Evolutionary conservation across 2,888 invertebrate genomes (phyloP).

Genomic region (Drosophila emarginata): DNA sequence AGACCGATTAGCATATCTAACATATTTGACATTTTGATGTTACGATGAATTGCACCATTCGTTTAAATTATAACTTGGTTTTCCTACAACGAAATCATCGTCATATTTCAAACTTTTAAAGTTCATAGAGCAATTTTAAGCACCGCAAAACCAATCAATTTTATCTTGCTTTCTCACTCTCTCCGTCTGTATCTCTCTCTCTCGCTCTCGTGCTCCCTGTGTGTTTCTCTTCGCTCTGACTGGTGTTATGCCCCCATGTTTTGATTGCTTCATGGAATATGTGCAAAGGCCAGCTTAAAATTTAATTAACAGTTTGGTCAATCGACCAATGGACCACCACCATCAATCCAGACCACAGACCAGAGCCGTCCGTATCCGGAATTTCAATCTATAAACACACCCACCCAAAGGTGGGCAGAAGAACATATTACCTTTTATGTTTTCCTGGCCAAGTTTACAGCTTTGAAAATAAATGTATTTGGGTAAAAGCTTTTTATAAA

Average conservation of each 20-base stretch:
- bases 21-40: no score
- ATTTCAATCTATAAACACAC: neutral
- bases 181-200: neutral
- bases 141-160: neutral
- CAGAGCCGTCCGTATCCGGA: no score
- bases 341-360: neutral
- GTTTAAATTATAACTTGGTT: neutral
- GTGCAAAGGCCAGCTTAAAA: constrained; percentile 51
- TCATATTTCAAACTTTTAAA: neutral
- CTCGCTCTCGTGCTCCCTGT: neutral
- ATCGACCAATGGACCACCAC: constrained; percentile 8
- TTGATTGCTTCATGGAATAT: constrained; percentile 21
- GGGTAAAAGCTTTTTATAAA: no score
- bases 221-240: neutral
- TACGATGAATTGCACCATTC: no score
- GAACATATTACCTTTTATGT: no score
- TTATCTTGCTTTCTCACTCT: neutral
- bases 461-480: no score
- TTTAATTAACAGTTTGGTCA: constrained; percentile 58
- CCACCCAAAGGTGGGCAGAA: neutral
- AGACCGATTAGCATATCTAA: no score
- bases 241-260: neutral
- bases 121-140: neutral
- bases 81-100: neutral
- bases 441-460: no score